Evolutionary conservation across 1,140 invertebrate genomes (phyloP), one percentile per base, ranked within the genome.

Genomic region (Chymomyza costata): DNA sequence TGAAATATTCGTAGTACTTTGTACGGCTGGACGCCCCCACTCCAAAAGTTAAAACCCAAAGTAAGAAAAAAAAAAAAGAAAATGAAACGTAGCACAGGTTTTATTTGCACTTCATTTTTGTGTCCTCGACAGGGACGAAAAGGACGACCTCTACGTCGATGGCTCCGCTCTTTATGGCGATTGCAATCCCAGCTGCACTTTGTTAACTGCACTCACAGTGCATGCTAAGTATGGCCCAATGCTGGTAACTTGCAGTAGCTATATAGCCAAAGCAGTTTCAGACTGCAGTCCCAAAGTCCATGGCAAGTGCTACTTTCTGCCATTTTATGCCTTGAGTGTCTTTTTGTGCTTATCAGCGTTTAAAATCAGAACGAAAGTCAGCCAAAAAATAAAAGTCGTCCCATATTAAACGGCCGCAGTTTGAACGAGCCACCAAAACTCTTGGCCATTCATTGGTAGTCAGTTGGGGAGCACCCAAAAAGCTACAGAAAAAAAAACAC

Each of bases 21-120:
- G 21, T 25, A 25, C 8, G 47, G 13, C 30, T 31, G 18, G 30
- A n/a, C 2, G n/a, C n/a, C n/a, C n/a, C n/a, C n/a, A n/a, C n/a
- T n/a, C n/a, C n/a, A n/a, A n/a, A n/a, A n/a, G n/a, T n/a, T n/a
- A n/a, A n/a, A 30, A 6, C 19, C 45, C 32, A 40, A 39, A 34
- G 25, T 50, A 63, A 56, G 45, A 51, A 58, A 58, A 73, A 64
- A n/a, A n/a, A n/a, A n/a, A n/a, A n/a, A n/a, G n/a, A n/a, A n/a
- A n/a, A n/a, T n/a, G n/a, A n/a, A n/a, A n/a, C n/a, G n/a, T 57
- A 60, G 63, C 69, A 74, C 47, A 61, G 55, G 69, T 76, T 76
- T 76, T 76, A 78, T 78, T 78, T 78, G 71, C 71, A 78, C 71
- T 78, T 78, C 71, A 78, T 80, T 78, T 78, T 78, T 58, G 66